Evolutionary conservation across 2,888 invertebrate species (phyloP).

Genomic region (Pterobdella sp.): DNA sequence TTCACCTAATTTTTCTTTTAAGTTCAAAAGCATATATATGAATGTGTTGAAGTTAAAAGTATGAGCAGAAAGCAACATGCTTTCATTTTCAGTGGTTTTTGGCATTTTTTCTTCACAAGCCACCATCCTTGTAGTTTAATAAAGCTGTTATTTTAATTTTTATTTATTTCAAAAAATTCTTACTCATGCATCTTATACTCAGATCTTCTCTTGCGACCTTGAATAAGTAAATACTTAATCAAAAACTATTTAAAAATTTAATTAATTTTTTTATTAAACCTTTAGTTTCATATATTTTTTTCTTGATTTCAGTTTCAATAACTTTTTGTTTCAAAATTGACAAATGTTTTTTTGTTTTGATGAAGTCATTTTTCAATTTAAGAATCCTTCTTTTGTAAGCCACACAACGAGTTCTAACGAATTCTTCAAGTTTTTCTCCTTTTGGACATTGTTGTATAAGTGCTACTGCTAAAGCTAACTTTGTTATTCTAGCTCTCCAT

Average conservation of each 20-base stretch:
- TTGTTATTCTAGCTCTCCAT: conserved; percentile 2
- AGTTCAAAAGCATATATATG: background rate
- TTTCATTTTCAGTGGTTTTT: background rate
- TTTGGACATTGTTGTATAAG: background rate
- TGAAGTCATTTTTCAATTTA: background rate
- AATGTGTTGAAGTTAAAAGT: background rate
- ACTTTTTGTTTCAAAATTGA: background rate
- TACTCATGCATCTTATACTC: background rate
- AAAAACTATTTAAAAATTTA: background rate
- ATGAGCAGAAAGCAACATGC: background rate
- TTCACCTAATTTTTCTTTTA: background rate
- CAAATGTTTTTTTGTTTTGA: background rate
- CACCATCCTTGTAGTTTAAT: background rate
- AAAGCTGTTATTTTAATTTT: background rate
- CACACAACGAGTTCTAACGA: background rate
- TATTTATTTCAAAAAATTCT: background rate
- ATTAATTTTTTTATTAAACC: background rate
- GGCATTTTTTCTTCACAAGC: background rate
- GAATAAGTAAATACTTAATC: background rate
- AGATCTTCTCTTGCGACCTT: background rate
- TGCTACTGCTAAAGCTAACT: background rate
- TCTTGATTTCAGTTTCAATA: background rate
- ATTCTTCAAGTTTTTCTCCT: background rate
- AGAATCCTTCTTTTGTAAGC: background rate
- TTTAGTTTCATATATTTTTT: background rate